Evolutionary conservation across 2,113 vertebrate genomes (phyloP).

Genomic region (Seriola aureovittata): DNA sequence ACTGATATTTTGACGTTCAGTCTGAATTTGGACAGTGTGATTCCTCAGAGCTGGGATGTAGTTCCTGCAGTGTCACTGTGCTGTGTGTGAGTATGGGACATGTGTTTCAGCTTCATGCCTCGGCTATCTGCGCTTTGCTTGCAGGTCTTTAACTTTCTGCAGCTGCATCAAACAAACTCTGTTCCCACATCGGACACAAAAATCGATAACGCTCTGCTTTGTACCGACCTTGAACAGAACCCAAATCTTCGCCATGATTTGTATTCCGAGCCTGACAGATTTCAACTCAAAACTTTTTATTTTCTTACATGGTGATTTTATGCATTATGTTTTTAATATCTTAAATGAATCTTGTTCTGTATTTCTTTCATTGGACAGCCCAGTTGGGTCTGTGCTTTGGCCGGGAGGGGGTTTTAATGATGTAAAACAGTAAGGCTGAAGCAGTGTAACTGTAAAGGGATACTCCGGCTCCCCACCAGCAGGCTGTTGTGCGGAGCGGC

Average conservation of each 20-base stretch:
- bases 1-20: conserved; percentile 6
- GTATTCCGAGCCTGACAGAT: conserved; percentile 63
- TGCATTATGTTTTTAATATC: not conserved
- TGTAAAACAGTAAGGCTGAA: conserved; percentile 71
- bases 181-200: conserved; percentile 69
- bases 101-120: conserved; percentile 46
- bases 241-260: conserved; percentile 75
- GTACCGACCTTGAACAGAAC: conserved; percentile 53
- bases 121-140: conserved; percentile 63
- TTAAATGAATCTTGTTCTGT: not conserved
- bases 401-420: conserved; percentile 50
- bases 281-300: conserved; percentile 19
- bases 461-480: conserved; percentile 67
- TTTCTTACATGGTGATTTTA: not conserved
- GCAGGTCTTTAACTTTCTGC: conserved; percentile 53
- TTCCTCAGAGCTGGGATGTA: conserved; percentile 23
- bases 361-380: not conserved
- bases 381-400: conserved; percentile 19
- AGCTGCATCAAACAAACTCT: conserved; percentile 78
- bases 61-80: conserved; percentile 34
- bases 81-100: conserved; percentile 70
- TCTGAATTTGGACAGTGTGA: conserved; percentile 11
- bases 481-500: conserved; percentile 73
- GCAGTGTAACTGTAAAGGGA: conserved; percentile 75
- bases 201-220: conserved; percentile 73